Evolutionary conservation across 2,888 invertebrate genomes (phyloP).

Genomic region (Dilophus febrilis): DNA sequence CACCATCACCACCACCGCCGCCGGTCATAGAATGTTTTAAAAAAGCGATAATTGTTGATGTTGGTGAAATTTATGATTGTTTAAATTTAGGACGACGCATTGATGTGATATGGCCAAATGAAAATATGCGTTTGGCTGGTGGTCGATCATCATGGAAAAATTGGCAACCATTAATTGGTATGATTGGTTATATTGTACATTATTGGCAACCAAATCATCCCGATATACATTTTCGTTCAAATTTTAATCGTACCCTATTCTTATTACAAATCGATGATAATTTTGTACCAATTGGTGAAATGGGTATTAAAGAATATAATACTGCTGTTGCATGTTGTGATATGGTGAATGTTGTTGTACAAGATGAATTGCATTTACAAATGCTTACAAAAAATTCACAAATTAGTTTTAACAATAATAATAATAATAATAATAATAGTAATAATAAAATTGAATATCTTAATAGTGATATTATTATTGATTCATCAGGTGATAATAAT

Average conservation of each 20-base stretch:
- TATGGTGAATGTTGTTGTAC: too few species aligned
- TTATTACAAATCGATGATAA: slow-evolving; percentile 85
- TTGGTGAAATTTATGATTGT: slow-evolving; percentile 61
- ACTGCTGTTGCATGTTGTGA: too few species aligned
- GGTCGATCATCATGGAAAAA: slow-evolving; percentile 75
- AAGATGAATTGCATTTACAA: too few species aligned
- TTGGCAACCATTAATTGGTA: slow-evolving; percentile 73
- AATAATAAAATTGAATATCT: neutral
- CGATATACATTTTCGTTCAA: slow-evolving; percentile 71
- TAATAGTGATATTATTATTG: neutral
- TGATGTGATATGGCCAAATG: slow-evolving; percentile 92
- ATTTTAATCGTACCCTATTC: slow-evolving; percentile 80
- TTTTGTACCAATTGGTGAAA: slow-evolving; percentile 84
- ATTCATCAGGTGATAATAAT: too few species aligned
- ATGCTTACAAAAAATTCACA: too few species aligned
- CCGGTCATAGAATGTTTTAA: slow-evolving; percentile 25
- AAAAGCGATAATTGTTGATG: slow-evolving; percentile 29
- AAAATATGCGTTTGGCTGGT: slow-evolving; percentile 69
- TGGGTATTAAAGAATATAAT: slow-evolving; percentile 50
- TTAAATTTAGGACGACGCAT: slow-evolving; percentile 79
- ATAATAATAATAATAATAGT: neutral
- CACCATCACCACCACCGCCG: slow-evolving; percentile 13
- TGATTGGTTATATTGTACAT: slow-evolving; percentile 89
- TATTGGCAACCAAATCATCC: slow-evolving; percentile 88
- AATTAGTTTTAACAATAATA: too few species aligned